These are phyloP conservation scores for Dendrocopos noguchii DNA, from an alignment of 2,113 vertebrate genomes.

Conservation along the genomic window DNA sequence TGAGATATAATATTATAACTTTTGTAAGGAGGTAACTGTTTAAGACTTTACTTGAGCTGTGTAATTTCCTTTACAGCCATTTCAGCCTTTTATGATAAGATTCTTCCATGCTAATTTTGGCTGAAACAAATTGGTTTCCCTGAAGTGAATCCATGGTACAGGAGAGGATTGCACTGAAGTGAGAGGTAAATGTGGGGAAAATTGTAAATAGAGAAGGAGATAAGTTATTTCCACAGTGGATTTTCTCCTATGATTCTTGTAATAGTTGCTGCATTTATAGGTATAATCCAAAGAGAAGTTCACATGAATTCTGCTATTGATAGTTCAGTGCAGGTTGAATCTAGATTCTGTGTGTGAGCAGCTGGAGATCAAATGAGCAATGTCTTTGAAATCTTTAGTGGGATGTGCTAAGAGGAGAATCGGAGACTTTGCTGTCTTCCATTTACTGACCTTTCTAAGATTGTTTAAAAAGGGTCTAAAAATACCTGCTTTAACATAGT, in stretches of 20 bases:
- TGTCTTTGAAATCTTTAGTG: neutral
- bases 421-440: neutral
- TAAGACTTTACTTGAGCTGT: neutral
- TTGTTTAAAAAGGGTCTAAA: neutral
- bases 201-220: neutral
- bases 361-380: neutral
- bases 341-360: neutral
- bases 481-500: neutral
- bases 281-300: neutral
- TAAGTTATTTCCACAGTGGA: neutral
- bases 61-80: neutral
- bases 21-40: neutral
- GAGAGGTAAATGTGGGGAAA: neutral
- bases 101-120: neutral
- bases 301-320: neutral
- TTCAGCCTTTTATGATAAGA: neutral
- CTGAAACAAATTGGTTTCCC: neutral
- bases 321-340: neutral
- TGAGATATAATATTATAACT: neutral
- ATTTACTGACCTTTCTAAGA: neutral
- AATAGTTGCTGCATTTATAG: neutral
- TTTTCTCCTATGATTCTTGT: neutral
- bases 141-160: neutral
- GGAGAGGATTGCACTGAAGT: neutral
- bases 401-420: neutral